These are phyloP conservation scores for Drosophila kikkawai DNA, from an alignment of 1,140 invertebrate genomes.

Conservation along the genomic window DNA sequence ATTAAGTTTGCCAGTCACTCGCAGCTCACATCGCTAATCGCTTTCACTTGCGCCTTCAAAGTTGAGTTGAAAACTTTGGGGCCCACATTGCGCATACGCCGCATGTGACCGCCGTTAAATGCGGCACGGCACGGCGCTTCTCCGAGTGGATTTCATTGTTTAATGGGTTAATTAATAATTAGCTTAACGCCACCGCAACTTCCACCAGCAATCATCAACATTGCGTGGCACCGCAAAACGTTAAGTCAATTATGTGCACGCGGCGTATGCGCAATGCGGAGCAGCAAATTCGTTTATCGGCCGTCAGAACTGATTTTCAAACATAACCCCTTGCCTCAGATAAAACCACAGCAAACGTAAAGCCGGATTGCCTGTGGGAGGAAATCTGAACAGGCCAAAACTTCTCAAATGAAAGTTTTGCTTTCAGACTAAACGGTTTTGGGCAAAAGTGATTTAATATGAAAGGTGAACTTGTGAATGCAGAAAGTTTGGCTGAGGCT, in stretches of 20 bases:
- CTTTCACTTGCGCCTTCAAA: slow-evolving; percentile 3
- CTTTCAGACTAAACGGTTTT: slow-evolving; percentile 9
- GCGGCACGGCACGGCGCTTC: slow-evolving; percentile 23
- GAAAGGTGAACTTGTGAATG: slow-evolving; percentile 17
- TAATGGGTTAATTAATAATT: slow-evolving; percentile 79
- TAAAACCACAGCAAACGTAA: slow-evolving; percentile 28
- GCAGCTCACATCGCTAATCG: slow-evolving; percentile 24
- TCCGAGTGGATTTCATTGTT: slow-evolving; percentile 65
- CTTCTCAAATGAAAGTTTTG: slow-evolving; percentile 29
- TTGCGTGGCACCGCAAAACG: slow-evolving; percentile 48
- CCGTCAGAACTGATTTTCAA: slow-evolving; percentile 31
- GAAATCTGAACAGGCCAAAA: neutral
- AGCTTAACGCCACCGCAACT: slow-evolving; percentile 55
- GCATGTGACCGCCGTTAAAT: slow-evolving; percentile 50
- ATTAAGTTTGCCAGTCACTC: slow-evolving; percentile 33
- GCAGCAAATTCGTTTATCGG: slow-evolving; percentile 42
- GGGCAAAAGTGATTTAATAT: slow-evolving; percentile 15
- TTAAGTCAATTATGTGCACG: slow-evolving; percentile 70
- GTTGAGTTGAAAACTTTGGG: slow-evolving; percentile 27
- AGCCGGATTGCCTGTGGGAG: slow-evolving; percentile 13
- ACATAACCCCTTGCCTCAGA: slow-evolving; percentile 11
- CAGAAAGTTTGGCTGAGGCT: slow-evolving; percentile 1
- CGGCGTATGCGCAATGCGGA: slow-evolving; percentile 59
- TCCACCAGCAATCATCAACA: slow-evolving; percentile 51
- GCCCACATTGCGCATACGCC: slow-evolving; percentile 55